Evolutionary conservation across 2,888 invertebrate species (phyloP).

Genomic region (Eupsilia transversa): DNA sequence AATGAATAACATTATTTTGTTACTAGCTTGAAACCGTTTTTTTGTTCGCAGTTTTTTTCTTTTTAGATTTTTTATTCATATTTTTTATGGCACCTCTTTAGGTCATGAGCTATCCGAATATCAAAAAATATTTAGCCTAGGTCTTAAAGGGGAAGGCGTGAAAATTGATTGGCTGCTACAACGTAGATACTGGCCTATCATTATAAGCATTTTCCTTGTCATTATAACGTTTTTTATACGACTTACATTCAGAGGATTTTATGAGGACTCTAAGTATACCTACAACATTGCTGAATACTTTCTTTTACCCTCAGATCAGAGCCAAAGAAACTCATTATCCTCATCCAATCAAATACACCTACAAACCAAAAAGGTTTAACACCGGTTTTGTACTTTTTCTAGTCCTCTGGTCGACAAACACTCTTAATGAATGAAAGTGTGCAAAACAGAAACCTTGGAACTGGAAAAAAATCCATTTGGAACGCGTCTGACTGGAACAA

Average conservation of each 20-base stretch:
- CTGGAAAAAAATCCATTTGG: slow-evolving; percentile 49
- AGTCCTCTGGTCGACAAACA: slow-evolving; percentile 31
- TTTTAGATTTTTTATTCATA: too few species aligned
- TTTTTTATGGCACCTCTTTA: too few species aligned
- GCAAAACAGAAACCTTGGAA: slow-evolving; percentile 16
- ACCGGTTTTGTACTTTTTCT: slow-evolving; percentile 37
- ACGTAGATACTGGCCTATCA: too few species aligned
- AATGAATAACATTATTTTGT: too few species aligned
- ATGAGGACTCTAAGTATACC: neutral
- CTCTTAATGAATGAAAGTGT: slow-evolving; percentile 56
- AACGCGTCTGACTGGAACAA: slow-evolving; percentile 39
- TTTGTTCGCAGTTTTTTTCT: too few species aligned
- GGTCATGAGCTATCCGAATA: too few species aligned
- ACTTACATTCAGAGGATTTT: neutral
- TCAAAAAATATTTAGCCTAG: too few species aligned
- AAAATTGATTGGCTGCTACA: too few species aligned
- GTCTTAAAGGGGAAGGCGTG: too few species aligned
- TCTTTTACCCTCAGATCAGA: neutral
- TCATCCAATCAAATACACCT: slow-evolving; percentile 43
- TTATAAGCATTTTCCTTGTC: neutral
- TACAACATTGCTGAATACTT: neutral
- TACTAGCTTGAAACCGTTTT: too few species aligned
- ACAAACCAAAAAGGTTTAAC: slow-evolving; percentile 19
- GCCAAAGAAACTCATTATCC: slow-evolving; percentile 43
- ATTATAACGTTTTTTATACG: neutral